A percentile compares a stretch with the other conserved stretches of the same genome.
Evolutionary conservation across 2,888 invertebrate species (phyloP).

Genomic region (Leptinotarsa tumamoca): DNA sequence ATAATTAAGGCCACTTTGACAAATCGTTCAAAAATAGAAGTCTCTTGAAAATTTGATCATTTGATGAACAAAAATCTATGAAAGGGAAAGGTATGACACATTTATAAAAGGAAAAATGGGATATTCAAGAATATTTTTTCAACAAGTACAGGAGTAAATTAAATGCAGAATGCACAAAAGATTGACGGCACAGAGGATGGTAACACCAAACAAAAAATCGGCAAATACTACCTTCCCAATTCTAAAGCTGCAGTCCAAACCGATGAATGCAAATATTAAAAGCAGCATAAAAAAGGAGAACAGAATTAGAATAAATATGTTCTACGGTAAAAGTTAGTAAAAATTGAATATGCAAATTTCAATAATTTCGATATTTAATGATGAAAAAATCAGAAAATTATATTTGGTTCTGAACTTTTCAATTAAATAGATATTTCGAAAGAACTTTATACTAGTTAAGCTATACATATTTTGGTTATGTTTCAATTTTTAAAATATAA

Average conservation of each 20-base stretch:
- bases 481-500: too few species aligned
- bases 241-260: conserved; percentile 70
- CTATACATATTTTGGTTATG: too few species aligned
- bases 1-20: conserved; percentile 25
- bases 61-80: neutral
- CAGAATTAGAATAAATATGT: conserved; percentile 24
- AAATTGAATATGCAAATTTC: too few species aligned
- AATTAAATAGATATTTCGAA: too few species aligned
- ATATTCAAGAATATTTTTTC: neutral
- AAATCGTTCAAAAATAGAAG: neutral
- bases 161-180: conserved; percentile 75
- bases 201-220: conserved; percentile 77
- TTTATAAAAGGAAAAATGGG: too few species aligned
- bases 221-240: conserved; percentile 87
- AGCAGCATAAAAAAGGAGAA: conserved; percentile 57
- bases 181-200: conserved; percentile 76
- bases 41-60: neutral
- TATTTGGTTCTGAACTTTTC: too few species aligned
- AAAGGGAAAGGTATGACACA: neutral
- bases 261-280: conserved; percentile 46
- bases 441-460: too few species aligned
- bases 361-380: too few species aligned
- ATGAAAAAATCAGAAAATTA: too few species aligned
- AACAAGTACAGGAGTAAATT: conserved; percentile 66
- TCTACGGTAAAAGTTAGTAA: neutral